Base-by-base conservation (phyloP, 2,113 vertebrate species). In the Aspidoscelis tigris region DNA sequence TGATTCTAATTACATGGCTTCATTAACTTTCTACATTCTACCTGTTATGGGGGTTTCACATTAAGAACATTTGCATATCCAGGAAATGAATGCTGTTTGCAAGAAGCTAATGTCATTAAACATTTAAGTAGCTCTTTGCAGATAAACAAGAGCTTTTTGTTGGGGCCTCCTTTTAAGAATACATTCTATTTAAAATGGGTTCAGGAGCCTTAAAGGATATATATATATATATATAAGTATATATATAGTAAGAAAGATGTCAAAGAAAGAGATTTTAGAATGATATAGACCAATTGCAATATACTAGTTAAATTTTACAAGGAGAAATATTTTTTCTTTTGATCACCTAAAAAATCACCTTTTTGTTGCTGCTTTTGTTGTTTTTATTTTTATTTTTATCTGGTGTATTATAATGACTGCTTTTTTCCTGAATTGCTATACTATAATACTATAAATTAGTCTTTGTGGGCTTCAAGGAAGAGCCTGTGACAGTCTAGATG, bases 1-100 rank as follows among this genome's bases (percentile, higher is more conserved):
- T 93, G 95, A 97, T 96, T 93, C 95, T 96, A 98, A 98, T 98
- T 98, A 97, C 96, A 96, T 95, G 95, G 97, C 96, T 96, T 98
- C 97, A 98, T 98, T 98, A 98, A 97, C 96, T 97, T 96, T 95
- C 95, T 95, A 93, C 94, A 95, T 97, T 96, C 94, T 96, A 96
- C 95, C 94, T 96, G 97, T 97, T 96, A 96, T 96, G 95, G 94
- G 95, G 90, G 93, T 93, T 95, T 95, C 95, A 94, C 95, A 97
- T 97, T 97, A 97, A 95, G 93, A 94, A 94, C 95, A 98, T 98
- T 97, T 97, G 97, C 96, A 98, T 97, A 97, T 94, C 94, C 93
- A 96, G 95, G 96, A 98, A 98, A 97, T 97, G 93, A 98, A 97
- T 93, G 87, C 89, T 76, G 71, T 95, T 97, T 96, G 94, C 94